Percentiles rank a stretch among this genome's conserved stretches.
Evolutionary conservation across 2,888 invertebrate genomes (phyloP).

Genomic region (Cantharis lateralis): DNA sequence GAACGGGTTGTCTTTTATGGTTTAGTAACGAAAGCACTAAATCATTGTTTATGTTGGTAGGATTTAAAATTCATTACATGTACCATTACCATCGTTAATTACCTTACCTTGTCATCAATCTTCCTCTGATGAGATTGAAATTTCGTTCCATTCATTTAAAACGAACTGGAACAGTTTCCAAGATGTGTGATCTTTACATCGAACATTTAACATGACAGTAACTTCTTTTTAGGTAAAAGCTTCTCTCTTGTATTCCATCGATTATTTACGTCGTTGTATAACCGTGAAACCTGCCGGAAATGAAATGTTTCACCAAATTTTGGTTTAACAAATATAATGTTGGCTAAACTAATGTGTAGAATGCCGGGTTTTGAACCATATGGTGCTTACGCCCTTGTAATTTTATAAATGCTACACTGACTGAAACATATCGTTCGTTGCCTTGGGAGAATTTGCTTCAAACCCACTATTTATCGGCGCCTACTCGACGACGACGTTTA

Average conservation of each 20-base stretch:
- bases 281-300: background rate
- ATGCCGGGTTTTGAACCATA: conserved; percentile 17
- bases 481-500: conserved; percentile 17
- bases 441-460: conserved; percentile 20
- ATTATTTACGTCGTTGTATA: background rate
- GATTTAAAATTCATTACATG: background rate
- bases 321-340: background rate
- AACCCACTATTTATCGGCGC: conserved; percentile 26
- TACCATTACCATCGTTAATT: background rate
- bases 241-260: background rate
- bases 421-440: conserved; percentile 18
- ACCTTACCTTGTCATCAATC: background rate
- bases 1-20: background rate
- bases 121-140: background rate
- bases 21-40: background rate
- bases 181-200: background rate
- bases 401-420: conserved; percentile 24
- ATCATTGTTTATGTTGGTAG: background rate
- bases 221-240: background rate
- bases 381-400: conserved; percentile 24
- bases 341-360: background rate
- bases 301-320: background rate
- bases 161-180: background rate
- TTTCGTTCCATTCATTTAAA: background rate
- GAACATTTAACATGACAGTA: background rate